Percentiles rank a stretch among this genome's conserved stretches.
Evolutionary conservation across 2,797 vertebrate genomes (phyloP).

Genomic region (Macropus fuliginosus): DNA sequence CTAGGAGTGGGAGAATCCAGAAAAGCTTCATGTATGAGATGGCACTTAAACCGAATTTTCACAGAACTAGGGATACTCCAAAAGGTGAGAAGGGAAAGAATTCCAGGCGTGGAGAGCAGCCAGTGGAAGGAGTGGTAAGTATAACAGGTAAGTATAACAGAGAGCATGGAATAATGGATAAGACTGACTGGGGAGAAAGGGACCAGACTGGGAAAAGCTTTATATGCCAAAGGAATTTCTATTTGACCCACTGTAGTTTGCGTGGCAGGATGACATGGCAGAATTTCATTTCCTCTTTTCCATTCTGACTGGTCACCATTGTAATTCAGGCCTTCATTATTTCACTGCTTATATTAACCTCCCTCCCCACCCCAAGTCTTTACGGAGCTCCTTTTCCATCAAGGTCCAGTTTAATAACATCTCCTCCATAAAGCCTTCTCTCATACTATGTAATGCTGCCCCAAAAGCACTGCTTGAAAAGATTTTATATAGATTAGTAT

Average conservation of each 20-base stretch:
- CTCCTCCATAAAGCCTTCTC: not conserved
- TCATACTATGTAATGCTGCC: not conserved
- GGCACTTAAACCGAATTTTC: not conserved
- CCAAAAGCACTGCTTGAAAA: not conserved
- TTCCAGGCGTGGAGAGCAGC: not conserved
- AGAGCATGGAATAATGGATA: not conserved
- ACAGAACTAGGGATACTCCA: not conserved
- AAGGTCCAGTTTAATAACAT: not conserved
- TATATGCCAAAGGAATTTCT: not conserved
- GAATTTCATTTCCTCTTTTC: not conserved
- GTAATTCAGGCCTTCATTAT: not conserved
- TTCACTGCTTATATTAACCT: not conserved
- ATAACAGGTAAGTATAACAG: not conserved
- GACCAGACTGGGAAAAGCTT: not conserved
- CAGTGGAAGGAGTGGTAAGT: not conserved
- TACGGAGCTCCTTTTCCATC: not conserved
- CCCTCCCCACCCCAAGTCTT: not conserved
- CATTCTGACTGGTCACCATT: not conserved
- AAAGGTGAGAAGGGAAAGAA: not conserved
- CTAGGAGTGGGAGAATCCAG: not conserved
- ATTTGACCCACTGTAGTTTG: not conserved
- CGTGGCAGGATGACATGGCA: not conserved
- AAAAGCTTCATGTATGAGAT: not conserved
- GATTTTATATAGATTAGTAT: not conserved
- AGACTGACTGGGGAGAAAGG: not conserved